phyloP scores from a whole-genome alignment of 2,113 vertebrate genomes.

The Solenodon paradoxus region DNA sequence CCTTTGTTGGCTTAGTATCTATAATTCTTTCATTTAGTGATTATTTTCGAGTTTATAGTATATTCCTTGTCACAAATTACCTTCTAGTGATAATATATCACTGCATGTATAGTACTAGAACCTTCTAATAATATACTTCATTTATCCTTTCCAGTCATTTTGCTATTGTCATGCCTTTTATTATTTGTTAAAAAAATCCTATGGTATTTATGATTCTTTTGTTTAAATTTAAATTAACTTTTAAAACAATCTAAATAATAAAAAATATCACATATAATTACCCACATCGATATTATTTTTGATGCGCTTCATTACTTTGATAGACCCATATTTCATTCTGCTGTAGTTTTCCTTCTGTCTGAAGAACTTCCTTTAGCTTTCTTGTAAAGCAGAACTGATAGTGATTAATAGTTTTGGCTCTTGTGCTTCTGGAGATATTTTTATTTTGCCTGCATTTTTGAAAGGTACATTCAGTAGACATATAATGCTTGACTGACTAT shows the following conservation, averaged over 20 bases:
- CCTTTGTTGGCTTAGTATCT: too few relatives aligned
- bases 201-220: not conserved
- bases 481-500: not conserved
- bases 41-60: too few relatives aligned
- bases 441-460: too few relatives aligned
- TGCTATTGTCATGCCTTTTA: not conserved
- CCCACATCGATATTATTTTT: not conserved
- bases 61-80: too few relatives aligned
- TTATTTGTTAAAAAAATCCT: not conserved
- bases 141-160: too few relatives aligned
- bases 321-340: not conserved
- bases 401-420: not conserved
- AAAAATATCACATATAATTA: not conserved
- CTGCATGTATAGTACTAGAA: too few relatives aligned
- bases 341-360: not conserved
- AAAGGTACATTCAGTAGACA: not conserved
- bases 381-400: not conserved
- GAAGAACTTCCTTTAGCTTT: not conserved
- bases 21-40: too few relatives aligned
- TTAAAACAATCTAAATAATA: not conserved
- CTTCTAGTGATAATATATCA: too few relatives aligned
- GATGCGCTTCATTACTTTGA: not conserved
- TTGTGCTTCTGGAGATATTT: not conserved
- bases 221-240: not conserved
- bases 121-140: too few relatives aligned